Conservation (phyloP, 2,113 vertebrate genomes). For the Oryzias celebensis region DNA sequence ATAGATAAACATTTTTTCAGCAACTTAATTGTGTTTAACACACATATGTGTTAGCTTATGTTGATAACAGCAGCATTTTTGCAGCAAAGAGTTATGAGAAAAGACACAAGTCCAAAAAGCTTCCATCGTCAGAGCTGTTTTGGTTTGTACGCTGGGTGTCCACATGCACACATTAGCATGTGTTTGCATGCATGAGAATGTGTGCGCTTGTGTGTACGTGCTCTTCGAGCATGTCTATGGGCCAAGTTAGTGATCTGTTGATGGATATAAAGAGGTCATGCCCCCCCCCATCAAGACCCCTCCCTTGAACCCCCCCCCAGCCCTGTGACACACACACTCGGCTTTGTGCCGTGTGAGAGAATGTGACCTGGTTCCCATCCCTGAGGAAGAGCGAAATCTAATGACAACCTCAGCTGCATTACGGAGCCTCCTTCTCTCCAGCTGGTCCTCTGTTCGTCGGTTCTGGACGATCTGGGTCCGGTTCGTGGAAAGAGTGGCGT, state of each 20-base stretch:
- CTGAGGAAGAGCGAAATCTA: slow-evolving; percentile 74
- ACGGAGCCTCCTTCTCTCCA: slow-evolving; percentile 66
- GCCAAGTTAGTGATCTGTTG: slow-evolving; percentile 78
- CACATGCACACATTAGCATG: slow-evolving; percentile 41
- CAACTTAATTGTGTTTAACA: no score
- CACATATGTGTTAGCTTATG: no score
- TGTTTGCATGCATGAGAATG: slow-evolving; percentile 45
- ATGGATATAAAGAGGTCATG: slow-evolving; percentile 84
- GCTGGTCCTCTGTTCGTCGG: slow-evolving; percentile 63
- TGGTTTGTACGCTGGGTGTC: slow-evolving; percentile 29
- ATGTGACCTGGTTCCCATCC: slow-evolving; percentile 85
- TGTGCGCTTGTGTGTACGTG: slow-evolving; percentile 51
- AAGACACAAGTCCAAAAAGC: neutral
- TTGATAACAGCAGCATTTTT: neutral
- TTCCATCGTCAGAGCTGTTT: slow-evolving; percentile 17
- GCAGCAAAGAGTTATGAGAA: neutral
- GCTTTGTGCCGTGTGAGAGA: slow-evolving; percentile 80
- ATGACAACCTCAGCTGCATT: slow-evolving; percentile 75
- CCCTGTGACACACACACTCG: slow-evolving; percentile 69
- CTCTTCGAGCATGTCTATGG: slow-evolving; percentile 62
- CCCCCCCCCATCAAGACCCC: slow-evolving; percentile 75
- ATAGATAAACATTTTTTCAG: no score
- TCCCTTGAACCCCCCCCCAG: slow-evolving; percentile 56
- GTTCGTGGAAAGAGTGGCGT: slow-evolving; percentile 29
- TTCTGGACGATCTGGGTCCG: slow-evolving; percentile 50